Base-by-base conservation (phyloP, 1,140 invertebrate species). In the Drosophila pallidifrons region DNA sequence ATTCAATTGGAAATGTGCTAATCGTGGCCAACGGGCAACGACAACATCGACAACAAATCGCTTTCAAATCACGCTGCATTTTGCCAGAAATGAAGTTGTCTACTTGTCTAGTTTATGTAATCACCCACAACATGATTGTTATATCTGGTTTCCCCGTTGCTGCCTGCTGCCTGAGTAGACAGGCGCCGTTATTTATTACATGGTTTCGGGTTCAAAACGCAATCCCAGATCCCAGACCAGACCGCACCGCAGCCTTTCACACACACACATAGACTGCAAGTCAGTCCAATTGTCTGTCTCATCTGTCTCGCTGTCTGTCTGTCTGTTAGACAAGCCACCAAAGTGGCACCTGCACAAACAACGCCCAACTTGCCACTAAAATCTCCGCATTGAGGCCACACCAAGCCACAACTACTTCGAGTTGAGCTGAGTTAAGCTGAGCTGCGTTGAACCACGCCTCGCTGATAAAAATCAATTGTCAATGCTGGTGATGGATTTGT, bases 91-190 rank as follows among this genome's bases (percentile, higher is more conserved):
- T 87, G 76, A 89, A 87, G 82, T 83, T 83, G 81, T 85, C 75
- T 55, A 35, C 60, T 49, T 78, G 76, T 78, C 79, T 80, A 74
- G 77, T 80, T 87, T 87, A 87, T 87, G 83, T 88, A 87, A 87
- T 87, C 82, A 82, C 83, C 82, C 82, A 88, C 82, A 88, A 88
- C 80, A 72, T 86, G 83, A 87, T 87, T 88, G 65, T 72, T 72
- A 25, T 64, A 64, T 41, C 63, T 52, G 20, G 32, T 55, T 63
- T 11, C 7, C 7, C 47, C 15, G 49, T 65, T 55, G 5, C 13
- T 57, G 66, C 15, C 13, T 15, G 20, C 46, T 25, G 8, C 15
- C 46, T 49, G 32, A 47, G 35, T 16, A 70, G 67, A 64, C 60
- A 75, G 73, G 30, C 73, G 67, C 28, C 43, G 54, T 75, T 75